Percentiles rank a stretch among this genome's conserved stretches.
phyloP scores from a whole-genome alignment of 2,888 invertebrate genomes.

The Agrotis segetum region DNA sequence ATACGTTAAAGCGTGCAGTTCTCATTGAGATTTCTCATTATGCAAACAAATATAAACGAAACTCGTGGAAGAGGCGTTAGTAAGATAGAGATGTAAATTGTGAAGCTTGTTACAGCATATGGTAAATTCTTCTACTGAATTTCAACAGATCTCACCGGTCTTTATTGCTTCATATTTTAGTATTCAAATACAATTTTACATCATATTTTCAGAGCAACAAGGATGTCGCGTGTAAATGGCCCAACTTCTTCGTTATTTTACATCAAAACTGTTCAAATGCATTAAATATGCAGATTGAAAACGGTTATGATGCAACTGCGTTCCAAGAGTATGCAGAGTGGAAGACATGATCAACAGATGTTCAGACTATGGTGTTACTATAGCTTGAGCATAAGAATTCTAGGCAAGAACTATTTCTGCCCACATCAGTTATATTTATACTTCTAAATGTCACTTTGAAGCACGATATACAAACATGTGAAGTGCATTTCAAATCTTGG shows the following conservation, averaged over 20 bases:
- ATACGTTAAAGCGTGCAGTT: constrained; percentile 27
- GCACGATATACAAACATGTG: constrained; percentile 24
- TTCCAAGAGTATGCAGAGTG: constrained; percentile 16
- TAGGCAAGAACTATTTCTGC: constrained; percentile 34
- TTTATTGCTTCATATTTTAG: constrained; percentile 17
- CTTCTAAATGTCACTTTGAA: constrained; percentile 44
- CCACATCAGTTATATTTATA: constrained; percentile 47
- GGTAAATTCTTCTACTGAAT: constrained; percentile 11
- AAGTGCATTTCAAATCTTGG: constrained; percentile 39
- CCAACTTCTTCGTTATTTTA: constrained; percentile 13
- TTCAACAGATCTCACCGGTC: constrained; percentile 31
- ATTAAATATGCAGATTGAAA: constrained; percentile 28
- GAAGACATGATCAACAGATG: constrained; percentile 38
- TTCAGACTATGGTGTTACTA: constrained; percentile 22
- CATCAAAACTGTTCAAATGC: constrained; percentile 10
- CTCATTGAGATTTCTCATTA: constrained; percentile 42
- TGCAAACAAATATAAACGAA: constrained; percentile 37
- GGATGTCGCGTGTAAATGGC: constrained; percentile 23
- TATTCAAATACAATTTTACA: constrained; percentile 28
- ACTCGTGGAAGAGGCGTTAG: constrained; percentile 21
- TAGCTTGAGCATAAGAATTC: constrained; percentile 18
- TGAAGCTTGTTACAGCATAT: constrained; percentile 2
- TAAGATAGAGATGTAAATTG: constrained; percentile 16
- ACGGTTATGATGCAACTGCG: constrained; percentile 16
- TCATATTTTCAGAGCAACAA: constrained; percentile 36